These are phyloP conservation scores for Micrasema longulum DNA, from an alignment of 1,140 invertebrate genomes.

Conservation along the genomic window DNA sequence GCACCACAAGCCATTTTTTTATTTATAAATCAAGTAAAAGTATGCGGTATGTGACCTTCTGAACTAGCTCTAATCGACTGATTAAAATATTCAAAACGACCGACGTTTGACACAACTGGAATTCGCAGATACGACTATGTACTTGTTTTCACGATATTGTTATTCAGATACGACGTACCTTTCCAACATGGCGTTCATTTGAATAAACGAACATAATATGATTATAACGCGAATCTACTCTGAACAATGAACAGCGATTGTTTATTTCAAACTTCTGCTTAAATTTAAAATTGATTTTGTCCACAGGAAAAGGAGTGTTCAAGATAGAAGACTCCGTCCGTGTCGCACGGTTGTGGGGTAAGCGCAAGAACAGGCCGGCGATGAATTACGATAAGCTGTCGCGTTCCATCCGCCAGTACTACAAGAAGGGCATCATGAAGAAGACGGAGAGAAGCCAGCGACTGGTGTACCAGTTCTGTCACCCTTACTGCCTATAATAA, in stretches of 20 bases:
- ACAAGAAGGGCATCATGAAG: conserved; percentile 99
- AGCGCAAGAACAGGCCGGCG: conserved; percentile 95
- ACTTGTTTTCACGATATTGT: neutral
- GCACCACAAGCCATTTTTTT: neutral
- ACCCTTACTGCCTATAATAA: conserved; percentile 86
- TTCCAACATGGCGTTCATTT: too few species aligned
- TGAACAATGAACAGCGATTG: too few species aligned
- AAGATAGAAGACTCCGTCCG: conserved; percentile 99
- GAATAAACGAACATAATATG: too few species aligned
- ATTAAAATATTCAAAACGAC: neutral
- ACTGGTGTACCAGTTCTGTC: conserved; percentile 98
- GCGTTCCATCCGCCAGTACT: conserved; percentile 97
- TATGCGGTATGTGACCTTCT: neutral
- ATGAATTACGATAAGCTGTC: conserved; percentile 99
- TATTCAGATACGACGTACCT: neutral
- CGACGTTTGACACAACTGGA: too few species aligned
- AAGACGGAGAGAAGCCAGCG: conserved; percentile 98
- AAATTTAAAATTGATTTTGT: conserved; percentile 27
- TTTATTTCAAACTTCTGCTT: too few species aligned
- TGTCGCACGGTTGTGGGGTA: conserved; percentile 96
- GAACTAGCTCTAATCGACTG: neutral
- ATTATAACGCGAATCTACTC: too few species aligned
- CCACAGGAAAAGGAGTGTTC: conserved; percentile 89
- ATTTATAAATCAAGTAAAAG: neutral
- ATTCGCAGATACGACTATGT: too few species aligned